Percentiles rank a stretch among this genome's conserved stretches.
Evolutionary conservation across 2,888 invertebrate genomes (phyloP).

Genomic region (Rhopalosiphum nymphaeae): DNA sequence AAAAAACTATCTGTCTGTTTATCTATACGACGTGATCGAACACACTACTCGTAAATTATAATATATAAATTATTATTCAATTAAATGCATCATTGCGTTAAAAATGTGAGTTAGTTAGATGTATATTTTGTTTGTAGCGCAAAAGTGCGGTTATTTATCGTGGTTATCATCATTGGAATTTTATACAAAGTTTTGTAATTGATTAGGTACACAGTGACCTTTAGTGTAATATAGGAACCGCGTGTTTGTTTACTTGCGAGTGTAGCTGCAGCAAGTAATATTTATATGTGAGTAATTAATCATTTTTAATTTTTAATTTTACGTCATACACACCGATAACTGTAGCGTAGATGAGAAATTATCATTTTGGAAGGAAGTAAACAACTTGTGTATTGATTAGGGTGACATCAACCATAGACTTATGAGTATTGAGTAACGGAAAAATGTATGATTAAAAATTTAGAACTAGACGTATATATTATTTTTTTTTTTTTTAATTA

Average conservation of each 20-base stretch:
- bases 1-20: not conserved
- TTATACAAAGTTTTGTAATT: not conserved
- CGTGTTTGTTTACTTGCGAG: not conserved
- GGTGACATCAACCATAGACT: not conserved
- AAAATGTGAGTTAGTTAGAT: not conserved
- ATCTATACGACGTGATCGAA: not conserved
- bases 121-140: not conserved
- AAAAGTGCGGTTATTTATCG: not conserved
- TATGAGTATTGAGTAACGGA: not conserved
- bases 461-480: not conserved
- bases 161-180: not conserved
- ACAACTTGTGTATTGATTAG: not conserved
- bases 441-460: not conserved
- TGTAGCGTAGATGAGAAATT: not conserved
- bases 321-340: not conserved
- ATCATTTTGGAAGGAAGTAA: not conserved
- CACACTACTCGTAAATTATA: not conserved
- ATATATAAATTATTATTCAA: not conserved
- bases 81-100: not conserved
- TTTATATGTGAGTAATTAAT: constrained; percentile 1
- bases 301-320: not conserved
- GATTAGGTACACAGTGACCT: not conserved
- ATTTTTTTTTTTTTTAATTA: no score
- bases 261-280: not conserved
- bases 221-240: not conserved